Evolutionary conservation across 1,140 invertebrate genomes (phyloP).

Genomic region (Hypothenemus hampei): DNA sequence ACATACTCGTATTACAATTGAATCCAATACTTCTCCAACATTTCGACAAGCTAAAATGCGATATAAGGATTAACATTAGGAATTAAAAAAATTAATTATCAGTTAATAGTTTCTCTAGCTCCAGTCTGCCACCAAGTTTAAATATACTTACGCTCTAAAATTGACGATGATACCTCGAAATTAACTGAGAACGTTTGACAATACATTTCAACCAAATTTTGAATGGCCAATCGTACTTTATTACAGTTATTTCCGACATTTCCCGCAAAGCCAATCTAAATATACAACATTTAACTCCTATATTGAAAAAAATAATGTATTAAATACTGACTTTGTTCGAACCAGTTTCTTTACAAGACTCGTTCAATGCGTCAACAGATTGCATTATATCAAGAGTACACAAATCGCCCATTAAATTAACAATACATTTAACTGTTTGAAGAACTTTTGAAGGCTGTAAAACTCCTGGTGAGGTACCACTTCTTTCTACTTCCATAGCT

Average conservation of each 20-base stretch:
- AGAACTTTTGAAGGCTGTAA: conserved; percentile 61
- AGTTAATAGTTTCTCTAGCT: neutral
- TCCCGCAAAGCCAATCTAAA: conserved; percentile 48
- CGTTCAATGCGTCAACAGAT: conserved; percentile 65
- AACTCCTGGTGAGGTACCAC: conserved; percentile 45
- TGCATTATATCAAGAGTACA: conserved; percentile 80
- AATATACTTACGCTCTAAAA: conserved; percentile 23
- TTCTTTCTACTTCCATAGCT: conserved; percentile 52
- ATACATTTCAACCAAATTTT: conserved; percentile 74
- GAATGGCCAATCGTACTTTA: conserved; percentile 65
- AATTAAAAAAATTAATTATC: too few species aligned
- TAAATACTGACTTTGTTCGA: conserved; percentile 37
- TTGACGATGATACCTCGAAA: conserved; percentile 54
- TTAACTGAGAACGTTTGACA: conserved; percentile 80
- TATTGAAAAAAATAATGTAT: neutral
- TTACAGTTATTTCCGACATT: conserved; percentile 60
- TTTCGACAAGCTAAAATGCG: conserved; percentile 55
- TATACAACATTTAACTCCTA: neutral
- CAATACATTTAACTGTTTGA: conserved; percentile 90
- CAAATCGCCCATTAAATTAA: conserved; percentile 78
- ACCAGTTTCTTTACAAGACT: conserved; percentile 51
- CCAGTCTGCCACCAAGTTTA: neutral
- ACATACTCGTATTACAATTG: conserved; percentile 76
- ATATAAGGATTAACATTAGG: too few species aligned
- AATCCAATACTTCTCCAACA: conserved; percentile 68